Conservation (phyloP, 1,140 invertebrate species). For the Heterodera schachtii region DNA sequence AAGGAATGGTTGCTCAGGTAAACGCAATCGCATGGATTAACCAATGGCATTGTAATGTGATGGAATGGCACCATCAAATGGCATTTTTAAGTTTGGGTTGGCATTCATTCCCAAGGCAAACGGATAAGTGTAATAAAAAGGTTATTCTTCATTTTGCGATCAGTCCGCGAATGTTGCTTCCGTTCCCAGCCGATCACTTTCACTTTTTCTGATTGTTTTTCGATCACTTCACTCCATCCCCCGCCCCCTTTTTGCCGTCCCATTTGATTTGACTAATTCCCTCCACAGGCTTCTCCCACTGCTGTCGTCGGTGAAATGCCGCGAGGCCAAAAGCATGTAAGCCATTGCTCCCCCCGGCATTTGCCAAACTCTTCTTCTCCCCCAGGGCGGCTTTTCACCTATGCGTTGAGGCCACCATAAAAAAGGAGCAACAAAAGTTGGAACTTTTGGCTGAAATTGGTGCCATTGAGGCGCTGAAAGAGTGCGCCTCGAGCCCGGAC, state of each 20-base stretch:
- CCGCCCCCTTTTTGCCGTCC: not conserved
- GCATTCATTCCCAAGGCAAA: too few relatives aligned
- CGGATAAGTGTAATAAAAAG: too few relatives aligned
- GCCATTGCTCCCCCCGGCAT: not conserved
- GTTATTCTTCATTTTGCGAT: too few relatives aligned
- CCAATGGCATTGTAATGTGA: too few relatives aligned
- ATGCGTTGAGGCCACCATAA: conserved; percentile 98
- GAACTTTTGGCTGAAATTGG: conserved; percentile 80
- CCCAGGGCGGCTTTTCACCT: conserved; percentile 91
- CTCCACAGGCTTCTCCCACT: conserved; percentile 83
- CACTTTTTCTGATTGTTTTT: too few relatives aligned
- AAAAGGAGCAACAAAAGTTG: conserved; percentile 90
- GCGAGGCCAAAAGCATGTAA: conserved; percentile 85
- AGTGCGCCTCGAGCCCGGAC: conserved; percentile 94
- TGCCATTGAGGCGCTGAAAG: conserved; percentile 90
- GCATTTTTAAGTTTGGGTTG: too few relatives aligned
- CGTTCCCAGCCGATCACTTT: too few relatives aligned
- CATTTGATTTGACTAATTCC: not conserved
- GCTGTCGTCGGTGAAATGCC: conserved; percentile 83
- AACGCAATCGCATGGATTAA: conserved; percentile 3
- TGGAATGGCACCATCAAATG: too few relatives aligned
- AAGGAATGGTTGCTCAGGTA: conserved; percentile 78
- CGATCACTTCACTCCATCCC: not conserved
- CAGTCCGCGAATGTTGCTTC: too few relatives aligned
- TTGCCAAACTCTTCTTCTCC: not conserved